Percentiles rank a stretch among this genome's conserved stretches.
These are phyloP conservation scores for Ophion obscuratus DNA, from an alignment of 2,888 invertebrate genomes.

Conservation along the genomic window DNA sequence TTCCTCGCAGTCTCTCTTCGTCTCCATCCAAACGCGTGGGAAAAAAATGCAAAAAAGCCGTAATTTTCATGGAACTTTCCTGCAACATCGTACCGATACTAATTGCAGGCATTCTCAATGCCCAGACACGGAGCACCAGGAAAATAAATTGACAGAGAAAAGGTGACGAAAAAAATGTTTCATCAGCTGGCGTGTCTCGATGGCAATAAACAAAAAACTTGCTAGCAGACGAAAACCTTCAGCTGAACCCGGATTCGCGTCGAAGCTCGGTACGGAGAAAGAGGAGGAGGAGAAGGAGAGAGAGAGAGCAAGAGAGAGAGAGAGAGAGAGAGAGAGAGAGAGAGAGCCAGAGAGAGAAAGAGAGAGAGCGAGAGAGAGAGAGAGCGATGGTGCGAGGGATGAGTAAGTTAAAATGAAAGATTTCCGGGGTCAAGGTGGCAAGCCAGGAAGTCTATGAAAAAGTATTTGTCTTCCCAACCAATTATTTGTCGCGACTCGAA, in stretches of 20 bases:
- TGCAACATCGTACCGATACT: neutral
- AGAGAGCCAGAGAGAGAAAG: slow-evolving; percentile 34
- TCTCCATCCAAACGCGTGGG: neutral
- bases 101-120: slow-evolving; percentile 66
- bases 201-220: slow-evolving; percentile 26
- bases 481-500: slow-evolving; percentile 50
- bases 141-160: slow-evolving; percentile 44
- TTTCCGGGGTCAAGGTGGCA: neutral
- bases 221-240: slow-evolving; percentile 41
- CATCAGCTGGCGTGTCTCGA: slow-evolving; percentile 16
- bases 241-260: slow-evolving; percentile 60
- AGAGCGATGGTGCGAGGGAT: slow-evolving; percentile 40
- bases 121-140: slow-evolving; percentile 69
- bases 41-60: neutral
- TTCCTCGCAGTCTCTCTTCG: neutral
- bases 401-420: neutral
- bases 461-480: neutral
- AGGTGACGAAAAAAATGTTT: slow-evolving; percentile 33
- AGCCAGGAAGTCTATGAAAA: neutral
- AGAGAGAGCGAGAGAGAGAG: slow-evolving; percentile 50
- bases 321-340: slow-evolving; percentile 31
- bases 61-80: neutral
- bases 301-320: too few relatives aligned
- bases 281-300: slow-evolving; percentile 19
- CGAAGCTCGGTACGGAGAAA: slow-evolving; percentile 38